Base-by-base conservation (phyloP, 1,140 invertebrate genomes). In the Dinoponera quadriceps region DNA sequence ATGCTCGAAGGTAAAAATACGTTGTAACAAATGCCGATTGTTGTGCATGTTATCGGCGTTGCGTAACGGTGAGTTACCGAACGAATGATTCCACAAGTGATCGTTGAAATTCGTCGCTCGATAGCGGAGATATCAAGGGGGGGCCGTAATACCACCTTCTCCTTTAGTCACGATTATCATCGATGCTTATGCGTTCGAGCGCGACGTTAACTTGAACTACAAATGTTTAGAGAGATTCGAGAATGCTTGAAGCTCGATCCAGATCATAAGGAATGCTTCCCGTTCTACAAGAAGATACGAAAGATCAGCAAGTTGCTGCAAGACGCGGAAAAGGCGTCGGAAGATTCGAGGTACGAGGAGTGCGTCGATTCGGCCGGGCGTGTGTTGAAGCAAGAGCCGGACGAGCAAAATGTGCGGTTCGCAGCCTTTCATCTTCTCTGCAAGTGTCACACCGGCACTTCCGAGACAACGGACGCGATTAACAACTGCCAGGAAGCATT, bases 231-330 rank as follows among this genome's bases (percentile, higher is more conserved):
- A 93, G 98, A 99, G 95, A 97, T 99, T 86, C 96, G 99, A 27
- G 99, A 99, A 94, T 99, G 99, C 94, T 95, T 99, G 13, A 99
- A 99, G 94, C 95, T 99, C 29, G 99, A 99, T 95, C 98, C 99
- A 0, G 99, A 99, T 90, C 98, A 99, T 93, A 98, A 99, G 94
- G 95, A 97, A 80, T 99, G 99, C 94, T 99, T 96, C 94, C 96
- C 97, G n/a, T 97, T 99, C 91, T 99, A 99, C 94, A 99, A 99
- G 92, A 98, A 98, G 92, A 95, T 99, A 2, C 99, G 99, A 91
- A 99, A 99, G 93, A 95, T 99, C n/a, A 97, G 97, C 71, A 99
- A 99, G 92, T 94, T 97, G 73, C 90, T 99, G 49, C 94, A 95
- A 38, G 95, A 96, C n/a, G 96, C 97, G 4, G 96, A 98, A 87